Evolutionary conservation across 2,797 vertebrate species (phyloP).

Genomic region (Lacerta agilis): DNA sequence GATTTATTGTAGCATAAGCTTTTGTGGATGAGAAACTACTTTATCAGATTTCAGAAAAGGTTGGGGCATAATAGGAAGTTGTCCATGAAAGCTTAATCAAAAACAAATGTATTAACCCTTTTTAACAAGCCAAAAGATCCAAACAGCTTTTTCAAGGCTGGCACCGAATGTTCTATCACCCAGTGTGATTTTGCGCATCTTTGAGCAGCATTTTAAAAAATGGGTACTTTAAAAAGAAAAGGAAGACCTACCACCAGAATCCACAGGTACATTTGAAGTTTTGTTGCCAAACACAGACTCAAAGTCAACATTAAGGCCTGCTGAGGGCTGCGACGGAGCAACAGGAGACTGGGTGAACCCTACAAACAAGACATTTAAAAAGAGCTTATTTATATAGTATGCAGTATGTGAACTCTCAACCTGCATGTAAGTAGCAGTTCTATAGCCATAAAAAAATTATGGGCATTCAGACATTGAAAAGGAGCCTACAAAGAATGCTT

Average conservation of each 20-base stretch:
- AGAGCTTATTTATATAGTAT: neutral
- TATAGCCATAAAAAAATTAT: neutral
- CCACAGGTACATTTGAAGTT: conserved; percentile 84
- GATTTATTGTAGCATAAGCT: neutral
- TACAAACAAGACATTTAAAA: conserved; percentile 56
- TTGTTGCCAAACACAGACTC: conserved; percentile 97
- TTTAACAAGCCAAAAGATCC: neutral
- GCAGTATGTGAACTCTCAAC: neutral
- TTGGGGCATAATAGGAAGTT: neutral
- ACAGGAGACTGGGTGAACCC: conserved; percentile 89
- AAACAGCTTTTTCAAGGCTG: neutral
- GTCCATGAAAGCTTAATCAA: neutral
- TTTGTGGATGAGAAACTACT: neutral
- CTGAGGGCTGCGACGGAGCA: conserved; percentile 85
- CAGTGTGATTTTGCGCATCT: neutral
- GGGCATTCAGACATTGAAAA: neutral
- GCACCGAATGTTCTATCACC: no score
- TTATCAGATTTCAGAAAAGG: neutral
- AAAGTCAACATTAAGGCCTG: conserved; percentile 95
- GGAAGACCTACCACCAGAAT: conserved; percentile 85
- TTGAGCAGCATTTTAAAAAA: neutral
- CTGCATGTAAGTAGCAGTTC: neutral
- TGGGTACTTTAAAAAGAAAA: neutral
- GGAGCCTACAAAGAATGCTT: neutral
- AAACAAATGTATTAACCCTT: neutral